Percentiles rank a stretch among this genome's conserved stretches.
These are phyloP conservation scores for Drosophila trichaetosa DNA, from an alignment of 2,888 invertebrate genomes.

Conservation along the genomic window DNA sequence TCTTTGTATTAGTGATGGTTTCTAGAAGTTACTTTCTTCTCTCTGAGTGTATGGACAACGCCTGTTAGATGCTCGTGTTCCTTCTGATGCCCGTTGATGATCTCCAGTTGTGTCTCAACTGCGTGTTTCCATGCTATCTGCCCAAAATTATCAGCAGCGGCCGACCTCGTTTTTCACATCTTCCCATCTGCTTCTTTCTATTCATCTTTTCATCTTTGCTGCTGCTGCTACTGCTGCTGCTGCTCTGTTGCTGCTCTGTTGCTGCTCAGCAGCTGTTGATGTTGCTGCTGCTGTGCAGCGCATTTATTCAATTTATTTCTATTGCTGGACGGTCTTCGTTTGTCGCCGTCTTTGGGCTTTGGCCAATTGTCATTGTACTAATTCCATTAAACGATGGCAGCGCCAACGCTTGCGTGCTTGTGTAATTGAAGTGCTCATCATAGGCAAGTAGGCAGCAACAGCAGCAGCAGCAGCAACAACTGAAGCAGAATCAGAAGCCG, in stretches of 20 bases:
- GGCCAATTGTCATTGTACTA: conserved; percentile 81
- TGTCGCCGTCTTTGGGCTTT: conserved; percentile 68
- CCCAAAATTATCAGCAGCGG: conserved; percentile 73
- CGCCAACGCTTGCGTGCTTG: conserved; percentile 72
- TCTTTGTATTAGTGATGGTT: background rate
- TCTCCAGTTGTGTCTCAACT: conserved; percentile 54
- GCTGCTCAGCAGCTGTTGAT: conserved; percentile 8
- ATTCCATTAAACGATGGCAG: conserved; percentile 73
- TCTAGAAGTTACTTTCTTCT: background rate
- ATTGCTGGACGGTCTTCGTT: conserved; percentile 55
- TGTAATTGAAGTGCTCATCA: conserved; percentile 75
- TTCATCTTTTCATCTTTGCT: conserved; percentile 29
- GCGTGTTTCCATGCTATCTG: conserved; percentile 68
- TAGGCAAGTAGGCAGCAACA: conserved; percentile 42
- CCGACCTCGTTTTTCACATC: conserved; percentile 63
- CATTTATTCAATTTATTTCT: conserved; percentile 79
- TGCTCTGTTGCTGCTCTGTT: conserved; percentile 30
- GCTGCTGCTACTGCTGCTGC: conserved; percentile 34
- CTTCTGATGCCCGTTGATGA: conserved; percentile 49
- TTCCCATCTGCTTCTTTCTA: conserved; percentile 17
- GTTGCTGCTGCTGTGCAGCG: conserved; percentile 55
- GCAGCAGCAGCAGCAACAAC: conserved; percentile 25
- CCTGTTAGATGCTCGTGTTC: conserved; percentile 16
- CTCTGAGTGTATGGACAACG: conserved; percentile 2
- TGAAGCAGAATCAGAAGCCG: conserved; percentile 33